Evolutionary conservation across 1,140 invertebrate species (phyloP), one percentile per base, ranked within the genome.

Genomic region (Brachionus angularis): DNA sequence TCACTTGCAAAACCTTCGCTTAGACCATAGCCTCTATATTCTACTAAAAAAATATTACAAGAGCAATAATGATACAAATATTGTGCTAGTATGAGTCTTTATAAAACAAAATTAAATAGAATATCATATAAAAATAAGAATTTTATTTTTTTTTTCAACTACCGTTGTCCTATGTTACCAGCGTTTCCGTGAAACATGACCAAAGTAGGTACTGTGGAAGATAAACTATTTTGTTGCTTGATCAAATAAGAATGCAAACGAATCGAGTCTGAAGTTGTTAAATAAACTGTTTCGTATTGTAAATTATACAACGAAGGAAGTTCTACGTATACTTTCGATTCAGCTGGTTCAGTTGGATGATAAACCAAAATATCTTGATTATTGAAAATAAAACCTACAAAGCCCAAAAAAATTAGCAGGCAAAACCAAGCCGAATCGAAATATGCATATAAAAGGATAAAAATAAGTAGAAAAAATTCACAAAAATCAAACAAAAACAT

Each of bases 21-120:
- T n/a, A 91, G 82, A 2, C 93, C 93, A 84, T 93, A 96, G 0
- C 93, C 93, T 77, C 93, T 85, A 76, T 96, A 96, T 77, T 96
- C 93, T 14, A 96, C 83, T 84, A 95, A 85, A 27, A 96, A 79
- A 73, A 96, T 85, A 80, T 96, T 96, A 73, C 88, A 90, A 71
- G 87, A 85, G 33, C 92, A 79, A 77, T 87, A 86, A 76, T 88
- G 85, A 82, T 89, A 92, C 23, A 96, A 81, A 8, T 88, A 89
- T 75, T 85, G 85, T 33, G 86, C 86, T 81, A 91, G 91, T 73
- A 87, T 85, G 71, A 92, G 81, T 73, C 89, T 87, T 78, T 95
- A 91, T 0, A 92, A 93, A n/a, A n/a, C n/a, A 84, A 96, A 91
- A 79, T 96, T 96, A 16, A 93, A 49, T 8, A 18, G n/a, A 27